phyloP scores from a whole-genome alignment of 2,113 vertebrate species.

The Ciconia stormi region DNA sequence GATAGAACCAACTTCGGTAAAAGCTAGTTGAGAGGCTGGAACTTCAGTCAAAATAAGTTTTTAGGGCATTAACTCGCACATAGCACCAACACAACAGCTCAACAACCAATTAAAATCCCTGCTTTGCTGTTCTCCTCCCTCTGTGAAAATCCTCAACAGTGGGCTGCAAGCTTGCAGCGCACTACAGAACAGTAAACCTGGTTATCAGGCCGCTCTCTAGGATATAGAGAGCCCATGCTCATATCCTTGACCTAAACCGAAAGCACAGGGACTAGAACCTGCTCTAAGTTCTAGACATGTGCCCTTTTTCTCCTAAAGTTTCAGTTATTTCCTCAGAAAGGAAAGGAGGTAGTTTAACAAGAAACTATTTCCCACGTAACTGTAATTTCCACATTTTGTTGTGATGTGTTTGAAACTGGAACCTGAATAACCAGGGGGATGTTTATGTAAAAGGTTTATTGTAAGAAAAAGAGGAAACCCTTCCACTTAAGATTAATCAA shows the following conservation, averaged over 20 bases:
- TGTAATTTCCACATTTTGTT: not conserved
- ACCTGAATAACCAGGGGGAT: not conserved
- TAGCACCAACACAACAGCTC: not conserved
- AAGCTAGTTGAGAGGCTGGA: not conserved
- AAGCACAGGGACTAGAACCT: not conserved
- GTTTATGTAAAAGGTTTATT: not conserved
- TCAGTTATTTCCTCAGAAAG: not conserved
- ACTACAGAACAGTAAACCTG: not conserved
- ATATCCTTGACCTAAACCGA: not conserved
- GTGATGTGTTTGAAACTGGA: not conserved
- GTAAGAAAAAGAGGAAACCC: not conserved
- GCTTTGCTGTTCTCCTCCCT: not conserved
- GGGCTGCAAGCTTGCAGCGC: not conserved
- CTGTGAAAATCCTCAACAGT: not conserved
- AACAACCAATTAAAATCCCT: not conserved
- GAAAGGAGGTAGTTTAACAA: not conserved
- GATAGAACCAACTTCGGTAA: not conserved
- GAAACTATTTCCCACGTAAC: not conserved
- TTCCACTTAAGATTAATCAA: not conserved
- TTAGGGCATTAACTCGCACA: not conserved
- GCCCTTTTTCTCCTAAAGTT: not conserved
- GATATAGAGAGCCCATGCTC: not conserved
- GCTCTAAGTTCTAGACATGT: not conserved
- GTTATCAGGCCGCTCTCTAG: not conserved
- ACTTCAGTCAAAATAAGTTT: not conserved